Evolutionary conservation across 2,888 invertebrate genomes (phyloP), one percentile per base, ranked within the genome.

Genomic region (Minunthozetes semirufus): DNA sequence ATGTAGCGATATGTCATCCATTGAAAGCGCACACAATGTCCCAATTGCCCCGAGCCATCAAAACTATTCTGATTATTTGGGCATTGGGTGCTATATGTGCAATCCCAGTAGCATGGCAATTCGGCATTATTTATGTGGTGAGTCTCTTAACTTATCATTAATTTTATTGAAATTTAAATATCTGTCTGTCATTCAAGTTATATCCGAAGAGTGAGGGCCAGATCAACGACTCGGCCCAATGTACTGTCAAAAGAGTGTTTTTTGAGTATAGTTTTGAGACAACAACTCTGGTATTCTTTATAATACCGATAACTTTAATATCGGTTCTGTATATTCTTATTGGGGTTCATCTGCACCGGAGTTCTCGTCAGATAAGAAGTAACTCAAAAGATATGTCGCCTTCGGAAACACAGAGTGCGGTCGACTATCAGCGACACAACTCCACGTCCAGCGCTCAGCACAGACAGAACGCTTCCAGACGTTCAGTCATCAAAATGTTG

Each of bases 1-100:
- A 92, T 82, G 88, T 92, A 50, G 92, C 92, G 74, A 92, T 93
- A 79, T 92, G 92, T 81, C 89, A 91, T 81, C 94, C 94, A 0
- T 91, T 94, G 80, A 86, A 89, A 81, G 88, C 89, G 1, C 92
- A 92, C 81, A 90, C 90, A 4, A 89, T 92, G 87, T 92, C 92
- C 0, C 91, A 92, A 80, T 84, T 93, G 53, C 89, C 90, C 33
- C 86, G 94, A 75, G 93, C 92, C 1, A 87, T 92, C 72, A 88
- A 90, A 79, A 89, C 90, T 78, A 91, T 95, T 56, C 82, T 92
- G 27, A 84, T 87, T 6, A 90, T 93, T 80, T 94, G 94, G 94
- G 81, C 90, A 9, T 83, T 90, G 72, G 90, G 93, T 1, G 80
- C 81, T 0, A 48, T 82, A 82, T 92, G 80, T 72, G 77, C 78